Evolutionary conservation across 2,888 invertebrate species (phyloP), one percentile per base, ranked within the genome.

Genomic region (Leptura quadrifasciata): DNA sequence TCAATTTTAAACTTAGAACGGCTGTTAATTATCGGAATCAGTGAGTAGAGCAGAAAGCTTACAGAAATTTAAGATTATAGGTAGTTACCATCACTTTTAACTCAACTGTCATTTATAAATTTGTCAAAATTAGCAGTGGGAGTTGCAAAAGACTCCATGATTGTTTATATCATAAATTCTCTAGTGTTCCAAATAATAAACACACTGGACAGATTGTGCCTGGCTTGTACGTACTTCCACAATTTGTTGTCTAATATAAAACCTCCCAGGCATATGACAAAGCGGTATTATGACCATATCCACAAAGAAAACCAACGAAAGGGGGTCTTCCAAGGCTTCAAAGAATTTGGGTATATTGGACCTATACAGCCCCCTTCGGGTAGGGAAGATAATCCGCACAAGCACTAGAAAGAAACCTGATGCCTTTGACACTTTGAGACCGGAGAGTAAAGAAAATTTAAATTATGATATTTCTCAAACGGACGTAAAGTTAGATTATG

Each of bases 391-490:
- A 9, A 65, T 83, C 6, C 76, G 82, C 2, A 85, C 83, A 6
- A 80, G 75, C 27, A 64, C 76, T 9, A 75, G 69, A 35, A 75
- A 74, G 57, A 82, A 79, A 61, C 61, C 74, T 39, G 78, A 84
- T 39, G 63, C 70, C 15, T 84, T 85, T 31, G 77, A 80, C 0
- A 75, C 65, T 10, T 83, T 79, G 27, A 68, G 82, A 47, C 85
- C 86, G 0, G 76, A 79, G 35, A 76, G 76, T 10, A 76, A 77
- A 47, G 79, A 82, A 39, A 84, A 82, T 71, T 61, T 85, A 21
- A 84, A 85, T 57, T 87, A 87, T 69, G 78, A 84, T 8, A 83
- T 87, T 24, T 86, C 86, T 0, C 83, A 87, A 80, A 86, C 86
- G 0, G 82, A 82, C 55, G 63, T 82, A 0, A 83, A 84, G 69